A percentile compares a stretch with the other conserved stretches of the same genome.
These are phyloP conservation scores for Lacerta agilis DNA, from an alignment of 2,797 vertebrate species.

Conservation along the genomic window DNA sequence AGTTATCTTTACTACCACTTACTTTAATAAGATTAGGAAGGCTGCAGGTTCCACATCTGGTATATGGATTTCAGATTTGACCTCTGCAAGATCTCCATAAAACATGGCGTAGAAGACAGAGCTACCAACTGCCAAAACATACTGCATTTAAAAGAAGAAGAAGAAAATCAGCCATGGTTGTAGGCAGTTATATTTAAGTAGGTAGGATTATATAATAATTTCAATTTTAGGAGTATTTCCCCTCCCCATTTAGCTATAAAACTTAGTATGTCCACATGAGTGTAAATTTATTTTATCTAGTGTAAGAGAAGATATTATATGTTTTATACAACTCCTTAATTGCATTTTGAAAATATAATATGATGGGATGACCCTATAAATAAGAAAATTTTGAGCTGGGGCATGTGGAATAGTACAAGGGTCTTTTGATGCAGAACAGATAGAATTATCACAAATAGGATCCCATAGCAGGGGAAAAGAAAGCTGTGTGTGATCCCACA, in stretches of 20 bases:
- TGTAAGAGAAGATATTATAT: not conserved
- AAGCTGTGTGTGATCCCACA: conserved; percentile 32
- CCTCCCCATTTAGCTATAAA: not conserved
- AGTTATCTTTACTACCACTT: conserved; percentile 77
- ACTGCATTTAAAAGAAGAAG: conserved; percentile 79
- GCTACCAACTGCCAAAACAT: conserved; percentile 97
- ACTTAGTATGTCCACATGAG: not conserved
- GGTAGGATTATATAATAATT: conserved; percentile 31
- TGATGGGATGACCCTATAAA: not conserved
- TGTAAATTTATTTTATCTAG: not conserved
- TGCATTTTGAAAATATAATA: no score
- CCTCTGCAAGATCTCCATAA: conserved; percentile 96
- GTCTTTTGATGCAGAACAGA: not conserved
- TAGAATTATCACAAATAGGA: not conserved
- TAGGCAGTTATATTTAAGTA: not conserved
- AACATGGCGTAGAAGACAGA: conserved; percentile 99
- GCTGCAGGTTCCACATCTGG: conserved; percentile 98
- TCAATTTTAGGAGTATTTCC: not conserved
- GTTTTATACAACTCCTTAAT: no score
- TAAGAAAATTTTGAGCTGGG: not conserved
- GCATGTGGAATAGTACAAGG: not conserved
- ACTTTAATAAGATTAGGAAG: conserved; percentile 97
- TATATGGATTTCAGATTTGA: conserved; percentile 94
- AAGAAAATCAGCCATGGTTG: conserved; percentile 33
- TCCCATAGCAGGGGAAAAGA: not conserved